These are phyloP conservation scores for Abramis brama DNA, from an alignment of 2,113 vertebrate genomes.

Conservation along the genomic window DNA sequence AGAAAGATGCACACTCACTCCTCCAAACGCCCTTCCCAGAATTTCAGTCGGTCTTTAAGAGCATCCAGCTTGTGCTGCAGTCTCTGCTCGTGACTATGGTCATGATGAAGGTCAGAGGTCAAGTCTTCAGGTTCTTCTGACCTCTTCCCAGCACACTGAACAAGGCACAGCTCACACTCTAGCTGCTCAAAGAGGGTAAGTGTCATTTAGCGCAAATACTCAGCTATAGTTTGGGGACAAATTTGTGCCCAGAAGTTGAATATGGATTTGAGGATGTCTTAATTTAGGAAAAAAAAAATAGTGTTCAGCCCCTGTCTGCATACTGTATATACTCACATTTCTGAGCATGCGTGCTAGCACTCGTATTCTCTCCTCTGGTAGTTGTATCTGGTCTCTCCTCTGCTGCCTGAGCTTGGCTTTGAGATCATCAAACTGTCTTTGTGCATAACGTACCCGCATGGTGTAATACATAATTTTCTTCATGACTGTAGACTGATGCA, in stretches of 20 bases:
- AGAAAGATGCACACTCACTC: constrained; percentile 68
- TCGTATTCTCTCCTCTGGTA: constrained; percentile 80
- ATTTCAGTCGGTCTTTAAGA: constrained; percentile 72
- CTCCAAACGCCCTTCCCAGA: constrained; percentile 76
- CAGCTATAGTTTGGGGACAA: not conserved
- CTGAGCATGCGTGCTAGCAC: constrained; percentile 77
- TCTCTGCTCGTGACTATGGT: constrained; percentile 68
- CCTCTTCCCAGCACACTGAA: constrained; percentile 62
- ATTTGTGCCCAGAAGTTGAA: not conserved
- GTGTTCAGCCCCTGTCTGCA: no score
- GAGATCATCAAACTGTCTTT: constrained; percentile 76
- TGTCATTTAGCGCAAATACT: not conserved
- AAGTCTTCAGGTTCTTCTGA: constrained; percentile 47
- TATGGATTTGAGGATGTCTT: not conserved
- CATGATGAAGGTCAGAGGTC: constrained; percentile 50
- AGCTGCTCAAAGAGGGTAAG: constrained; percentile 65
- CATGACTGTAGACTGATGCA: constrained; percentile 80
- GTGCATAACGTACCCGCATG: constrained; percentile 81
- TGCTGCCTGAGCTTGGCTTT: constrained; percentile 73
- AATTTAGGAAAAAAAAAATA: not conserved
- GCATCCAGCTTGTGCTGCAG: constrained; percentile 74
- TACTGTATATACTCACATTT: constrained; percentile 72
- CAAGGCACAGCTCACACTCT: constrained; percentile 71
- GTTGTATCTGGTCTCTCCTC: constrained; percentile 73
- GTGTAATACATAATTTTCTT: constrained; percentile 93